Evolutionary conservation across 2,888 invertebrate species (phyloP).

Genomic region (Litoditis marina): DNA sequence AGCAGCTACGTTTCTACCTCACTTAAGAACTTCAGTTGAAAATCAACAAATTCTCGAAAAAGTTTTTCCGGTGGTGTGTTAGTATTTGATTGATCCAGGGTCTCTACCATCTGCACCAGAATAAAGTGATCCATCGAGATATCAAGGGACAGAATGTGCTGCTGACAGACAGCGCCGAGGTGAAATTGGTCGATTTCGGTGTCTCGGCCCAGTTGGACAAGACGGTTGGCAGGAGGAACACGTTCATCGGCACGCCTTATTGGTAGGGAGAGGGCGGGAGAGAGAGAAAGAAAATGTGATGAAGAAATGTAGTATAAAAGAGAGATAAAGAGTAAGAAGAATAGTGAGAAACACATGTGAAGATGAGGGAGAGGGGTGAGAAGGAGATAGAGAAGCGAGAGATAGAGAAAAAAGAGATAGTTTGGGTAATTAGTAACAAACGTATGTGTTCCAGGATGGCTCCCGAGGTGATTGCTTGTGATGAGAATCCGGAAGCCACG

Average conservation of each 20-base stretch:
- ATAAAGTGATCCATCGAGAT: slow-evolving; percentile 98
- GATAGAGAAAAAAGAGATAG: too few species aligned
- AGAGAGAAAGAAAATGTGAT: background rate
- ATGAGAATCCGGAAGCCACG: slow-evolving; percentile 98
- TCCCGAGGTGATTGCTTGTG: slow-evolving; percentile 98
- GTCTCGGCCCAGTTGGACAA: slow-evolving; percentile 98
- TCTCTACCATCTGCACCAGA: slow-evolving; percentile 92
- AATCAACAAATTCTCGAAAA: too few species aligned
- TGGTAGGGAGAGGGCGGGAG: too few species aligned
- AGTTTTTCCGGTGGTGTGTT: too few species aligned
- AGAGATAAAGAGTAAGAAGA: too few species aligned
- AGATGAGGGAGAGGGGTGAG: too few species aligned
- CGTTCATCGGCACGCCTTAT: slow-evolving; percentile 82
- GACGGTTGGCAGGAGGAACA: slow-evolving; percentile 96
- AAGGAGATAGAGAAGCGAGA: too few species aligned
- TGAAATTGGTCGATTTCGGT: slow-evolving; percentile 98
- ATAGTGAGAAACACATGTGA: too few species aligned
- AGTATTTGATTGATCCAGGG: slow-evolving; percentile 71
- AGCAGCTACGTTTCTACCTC: too few species aligned
- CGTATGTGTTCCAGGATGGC: slow-evolving; percentile 73
- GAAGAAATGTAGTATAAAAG: background rate
- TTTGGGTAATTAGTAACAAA: background rate
- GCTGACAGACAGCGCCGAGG: slow-evolving; percentile 96
- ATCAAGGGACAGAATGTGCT: slow-evolving; percentile 95
- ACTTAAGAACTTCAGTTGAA: too few species aligned